Percentiles rank a stretch among this genome's conserved stretches.
These are phyloP conservation scores for Berghia stephanieae DNA, from an alignment of 1,140 invertebrate species.

Conservation along the genomic window DNA sequence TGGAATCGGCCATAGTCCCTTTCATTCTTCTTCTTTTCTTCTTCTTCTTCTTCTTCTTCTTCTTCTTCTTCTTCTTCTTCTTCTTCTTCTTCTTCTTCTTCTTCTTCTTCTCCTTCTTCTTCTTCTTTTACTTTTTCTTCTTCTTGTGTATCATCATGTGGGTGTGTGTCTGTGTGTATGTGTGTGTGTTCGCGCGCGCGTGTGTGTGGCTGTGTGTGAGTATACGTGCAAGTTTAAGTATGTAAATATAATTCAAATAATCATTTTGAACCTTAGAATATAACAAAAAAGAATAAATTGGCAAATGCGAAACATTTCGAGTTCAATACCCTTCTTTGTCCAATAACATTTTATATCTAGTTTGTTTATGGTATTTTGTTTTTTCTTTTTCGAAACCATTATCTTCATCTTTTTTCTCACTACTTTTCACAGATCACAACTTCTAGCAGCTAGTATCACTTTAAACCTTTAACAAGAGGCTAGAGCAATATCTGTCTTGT, in stretches of 20 bases:
- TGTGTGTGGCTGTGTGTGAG: not conserved
- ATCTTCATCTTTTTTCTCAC: too few species aligned
- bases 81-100: not conserved
- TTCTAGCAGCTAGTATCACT: too few species aligned
- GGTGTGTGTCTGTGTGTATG: conserved; percentile 7
- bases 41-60: too few species aligned
- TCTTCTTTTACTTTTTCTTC: not conserved
- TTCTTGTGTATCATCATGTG: not conserved
- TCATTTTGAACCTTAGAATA: not conserved
- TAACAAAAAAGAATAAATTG: not conserved
- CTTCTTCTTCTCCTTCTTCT: not conserved
- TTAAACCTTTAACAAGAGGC: too few species aligned
- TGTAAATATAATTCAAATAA: not conserved
- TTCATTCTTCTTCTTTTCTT: not conserved
- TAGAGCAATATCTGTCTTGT: too few species aligned
- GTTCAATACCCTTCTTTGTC: too few species aligned
- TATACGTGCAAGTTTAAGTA: not conserved
- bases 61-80: too few species aligned
- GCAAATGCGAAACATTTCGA: not conserved
- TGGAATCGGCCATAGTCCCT: not conserved
- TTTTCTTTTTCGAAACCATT: too few species aligned
- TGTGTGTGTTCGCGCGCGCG: not conserved
- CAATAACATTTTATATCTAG: too few species aligned
- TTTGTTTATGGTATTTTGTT: too few species aligned
- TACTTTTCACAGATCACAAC: too few species aligned